These are phyloP conservation scores for Darevskia mixta DNA, from an alignment of 2,797 vertebrate species.

Conservation along the genomic window DNA sequence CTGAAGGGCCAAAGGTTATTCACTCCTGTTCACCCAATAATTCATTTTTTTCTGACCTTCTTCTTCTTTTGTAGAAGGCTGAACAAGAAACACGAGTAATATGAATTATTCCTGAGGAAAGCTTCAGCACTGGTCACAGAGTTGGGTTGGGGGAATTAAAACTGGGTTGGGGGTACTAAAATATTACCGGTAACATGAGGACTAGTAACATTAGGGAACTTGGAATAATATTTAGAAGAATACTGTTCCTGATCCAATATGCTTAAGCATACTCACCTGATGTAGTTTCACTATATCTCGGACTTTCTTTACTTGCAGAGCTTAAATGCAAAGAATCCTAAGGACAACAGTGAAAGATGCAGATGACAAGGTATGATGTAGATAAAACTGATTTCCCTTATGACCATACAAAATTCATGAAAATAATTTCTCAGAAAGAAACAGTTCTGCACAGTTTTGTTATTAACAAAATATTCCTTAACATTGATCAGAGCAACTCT, in stretches of 20 bases:
- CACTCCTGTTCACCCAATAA: not conserved
- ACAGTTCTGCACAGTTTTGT: not conserved
- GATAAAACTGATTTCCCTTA: constrained; percentile 18
- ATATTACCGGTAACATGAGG: not conserved
- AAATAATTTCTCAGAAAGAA: not conserved
- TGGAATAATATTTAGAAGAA: constrained; percentile 8
- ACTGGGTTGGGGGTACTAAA: no score
- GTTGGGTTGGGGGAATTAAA: not conserved
- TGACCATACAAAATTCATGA: not conserved
- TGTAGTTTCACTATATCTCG: constrained; percentile 65
- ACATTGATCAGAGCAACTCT: not conserved
- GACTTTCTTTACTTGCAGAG: constrained; percentile 58
- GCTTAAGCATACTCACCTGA: constrained; percentile 74
- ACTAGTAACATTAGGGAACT: not conserved
- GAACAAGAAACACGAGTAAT: not conserved
- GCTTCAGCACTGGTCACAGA: not conserved
- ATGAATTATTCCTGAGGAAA: not conserved
- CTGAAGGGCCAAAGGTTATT: no score
- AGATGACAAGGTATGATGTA: not conserved
- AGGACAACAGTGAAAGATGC: constrained; percentile 59
- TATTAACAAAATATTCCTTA: not conserved
- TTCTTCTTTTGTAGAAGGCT: not conserved
- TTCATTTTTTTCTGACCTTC: not conserved
- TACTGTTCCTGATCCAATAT: constrained; percentile 5
- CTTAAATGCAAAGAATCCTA: constrained; percentile 69